These are phyloP conservation scores for Drosophila borealis DNA, from an alignment of 2,888 invertebrate species.

Conservation along the genomic window DNA sequence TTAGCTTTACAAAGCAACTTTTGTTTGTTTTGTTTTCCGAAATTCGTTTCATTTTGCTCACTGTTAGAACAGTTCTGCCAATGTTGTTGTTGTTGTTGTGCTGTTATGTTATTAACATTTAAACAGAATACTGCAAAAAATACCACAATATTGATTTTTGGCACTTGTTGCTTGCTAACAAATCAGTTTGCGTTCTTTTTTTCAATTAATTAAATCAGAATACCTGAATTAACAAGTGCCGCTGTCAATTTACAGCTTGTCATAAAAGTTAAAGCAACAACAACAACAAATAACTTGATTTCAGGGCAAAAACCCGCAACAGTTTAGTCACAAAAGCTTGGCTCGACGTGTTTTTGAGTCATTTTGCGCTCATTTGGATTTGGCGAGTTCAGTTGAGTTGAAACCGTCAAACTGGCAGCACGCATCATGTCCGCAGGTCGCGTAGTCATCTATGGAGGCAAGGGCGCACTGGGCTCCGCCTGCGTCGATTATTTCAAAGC, in stretches of 20 bases:
- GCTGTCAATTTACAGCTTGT: conserved; percentile 17
- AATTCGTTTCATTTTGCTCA: neutral
- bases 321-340: conserved; percentile 6
- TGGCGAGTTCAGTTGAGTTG: conserved; percentile 46
- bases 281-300: conserved; percentile 41
- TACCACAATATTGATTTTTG: conserved; percentile 49
- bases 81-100: neutral
- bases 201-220: conserved; percentile 42
- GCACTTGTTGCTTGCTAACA: conserved; percentile 47
- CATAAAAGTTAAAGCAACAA: conserved; percentile 1
- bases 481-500: conserved; percentile 95
- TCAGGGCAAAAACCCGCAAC: conserved; percentile 34
- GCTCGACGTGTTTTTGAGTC: conserved; percentile 16
- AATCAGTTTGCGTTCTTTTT: conserved; percentile 22
- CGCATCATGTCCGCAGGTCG: conserved; percentile 87
- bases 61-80: neutral
- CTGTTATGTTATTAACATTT: conserved; percentile 11
- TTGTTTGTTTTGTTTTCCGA: neutral
- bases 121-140: conserved; percentile 27
- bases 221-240: conserved; percentile 33
- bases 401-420: conserved; percentile 67
- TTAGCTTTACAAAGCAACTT: neutral
- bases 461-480: conserved; percentile 96
- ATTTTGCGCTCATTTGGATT: conserved; percentile 16
- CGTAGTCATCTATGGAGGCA: conserved; percentile 97